These are phyloP conservation scores for Delphinus delphis DNA, from an alignment of 2,113 vertebrate genomes.

Conservation along the genomic window DNA sequence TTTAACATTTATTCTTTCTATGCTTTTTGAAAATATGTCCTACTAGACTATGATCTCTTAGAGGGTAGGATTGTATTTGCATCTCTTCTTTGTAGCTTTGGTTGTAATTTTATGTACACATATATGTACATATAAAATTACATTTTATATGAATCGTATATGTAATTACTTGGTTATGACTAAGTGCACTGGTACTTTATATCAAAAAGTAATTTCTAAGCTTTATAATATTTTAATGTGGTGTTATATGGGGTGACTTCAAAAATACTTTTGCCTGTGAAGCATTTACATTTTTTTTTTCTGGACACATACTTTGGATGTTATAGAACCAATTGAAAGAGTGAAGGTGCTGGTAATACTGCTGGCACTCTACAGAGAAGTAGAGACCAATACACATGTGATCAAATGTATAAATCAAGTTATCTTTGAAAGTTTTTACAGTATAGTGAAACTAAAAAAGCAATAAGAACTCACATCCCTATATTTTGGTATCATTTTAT, in stretches of 20 bases:
- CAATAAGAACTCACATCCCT: neutral
- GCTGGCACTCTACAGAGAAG: neutral
- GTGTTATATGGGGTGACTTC: neutral
- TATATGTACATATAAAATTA: neutral
- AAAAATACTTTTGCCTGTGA: neutral
- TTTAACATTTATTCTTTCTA: neutral
- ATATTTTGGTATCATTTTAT: neutral
- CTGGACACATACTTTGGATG: neutral
- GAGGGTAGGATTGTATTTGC: neutral
- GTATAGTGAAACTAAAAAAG: neutral
- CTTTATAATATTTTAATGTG: neutral
- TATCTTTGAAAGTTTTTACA: neutral
- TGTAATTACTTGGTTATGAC: neutral
- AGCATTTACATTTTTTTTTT: neutral
- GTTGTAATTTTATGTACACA: neutral
- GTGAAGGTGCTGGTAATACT: neutral
- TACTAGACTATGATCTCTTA: neutral
- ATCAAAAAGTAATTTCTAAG: neutral
- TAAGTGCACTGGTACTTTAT: neutral
- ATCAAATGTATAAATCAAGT: constrained; percentile 3
- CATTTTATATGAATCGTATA: neutral
- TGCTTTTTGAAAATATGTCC: neutral
- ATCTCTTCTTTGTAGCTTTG: neutral
- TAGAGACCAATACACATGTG: neutral
- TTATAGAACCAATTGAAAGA: neutral